Base-by-base conservation (phyloP, 1,140 invertebrate species). In the Delia radicum region DNA sequence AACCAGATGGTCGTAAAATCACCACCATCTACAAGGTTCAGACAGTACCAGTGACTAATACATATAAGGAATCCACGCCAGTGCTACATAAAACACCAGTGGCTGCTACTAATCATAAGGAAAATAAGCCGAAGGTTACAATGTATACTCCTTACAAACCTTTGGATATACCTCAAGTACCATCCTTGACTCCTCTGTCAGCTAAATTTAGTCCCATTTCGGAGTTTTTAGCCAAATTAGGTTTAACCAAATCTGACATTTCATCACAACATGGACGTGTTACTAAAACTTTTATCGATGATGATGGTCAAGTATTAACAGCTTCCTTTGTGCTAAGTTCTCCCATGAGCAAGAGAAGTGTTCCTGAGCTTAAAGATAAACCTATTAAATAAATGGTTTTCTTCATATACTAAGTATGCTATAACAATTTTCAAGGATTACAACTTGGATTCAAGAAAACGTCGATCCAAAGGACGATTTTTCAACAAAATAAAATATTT, bases 251-350 rank as follows among this genome's bases (percentile, higher is more conserved):
- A 8, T 13, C 26, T 7, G 81, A 83, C n/a, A 79, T 85, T n/a
- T 12, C 63, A 0, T 77, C 78, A 0, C 37, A 77, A 10, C 79
- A 80, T 55, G 83, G 81, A 0, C 79, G 63, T 27, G 15, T 82
- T 42, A 26, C 80, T 28, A 82, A 78, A 61, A 84, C 81, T 13
- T 78, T 85, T 73, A 75, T 82, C 33, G 83, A 85, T 18, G 79
- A 78, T 10, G 67, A 85, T 42, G 83, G 83, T 0, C 75, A 81
- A 6, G 67, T 85, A 0, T 29, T 85, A 18, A 81, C 78, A 29
- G 81, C 65, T 21, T 78, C 55, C 26, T 84, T 82, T 72, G 78
- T 83, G 0, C 72, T 84, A 4, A 84, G 83, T 74, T 48, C 71
- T 3, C 12, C 29, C 4, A 69, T 4, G 18, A 10, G 18, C 24